phyloP scores from a whole-genome alignment of 2,797 vertebrate genomes.

The Notolabrus celidotus region DNA sequence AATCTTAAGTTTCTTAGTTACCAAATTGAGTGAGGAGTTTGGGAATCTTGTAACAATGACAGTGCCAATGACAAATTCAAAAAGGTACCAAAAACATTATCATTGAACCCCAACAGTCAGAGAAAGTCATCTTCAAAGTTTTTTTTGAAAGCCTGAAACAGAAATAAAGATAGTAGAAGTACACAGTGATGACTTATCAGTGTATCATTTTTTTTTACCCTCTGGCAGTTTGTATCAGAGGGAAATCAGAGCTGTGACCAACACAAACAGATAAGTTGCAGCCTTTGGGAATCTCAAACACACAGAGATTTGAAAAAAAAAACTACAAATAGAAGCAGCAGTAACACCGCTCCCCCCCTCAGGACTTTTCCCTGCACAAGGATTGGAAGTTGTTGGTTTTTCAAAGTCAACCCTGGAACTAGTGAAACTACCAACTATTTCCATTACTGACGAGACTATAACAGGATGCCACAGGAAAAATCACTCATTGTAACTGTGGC shows the following conservation, averaged over 20 bases:
- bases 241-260: slow-evolving; percentile 28
- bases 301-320: slow-evolving; percentile 29
- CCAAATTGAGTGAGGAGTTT: neutral
- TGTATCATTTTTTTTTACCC: slow-evolving; percentile 10
- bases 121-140: slow-evolving; percentile 9
- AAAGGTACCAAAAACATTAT: neutral
- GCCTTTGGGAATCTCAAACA: slow-evolving; percentile 43
- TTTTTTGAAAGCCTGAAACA: slow-evolving; percentile 5
- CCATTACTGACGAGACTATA: no score
- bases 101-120: neutral
- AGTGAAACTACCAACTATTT: no score
- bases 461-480: no score
- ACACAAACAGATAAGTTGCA: slow-evolving; percentile 39
- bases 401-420: slow-evolving; percentile 1
- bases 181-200: slow-evolving; percentile 5
- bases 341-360: slow-evolving; percentile 1
- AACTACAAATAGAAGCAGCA: slow-evolving; percentile 15
- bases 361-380: neutral
- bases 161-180: neutral
- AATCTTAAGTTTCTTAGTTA: no score
- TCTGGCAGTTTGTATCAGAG: slow-evolving; percentile 24
- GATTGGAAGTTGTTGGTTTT: neutral
- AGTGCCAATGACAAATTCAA: neutral
- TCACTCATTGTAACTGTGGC: no score
- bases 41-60: neutral